A percentile compares a stretch with the other conserved stretches of the same genome.
These are phyloP conservation scores for Picus viridis DNA, from an alignment of 2,797 vertebrate species.

Conservation along the genomic window DNA sequence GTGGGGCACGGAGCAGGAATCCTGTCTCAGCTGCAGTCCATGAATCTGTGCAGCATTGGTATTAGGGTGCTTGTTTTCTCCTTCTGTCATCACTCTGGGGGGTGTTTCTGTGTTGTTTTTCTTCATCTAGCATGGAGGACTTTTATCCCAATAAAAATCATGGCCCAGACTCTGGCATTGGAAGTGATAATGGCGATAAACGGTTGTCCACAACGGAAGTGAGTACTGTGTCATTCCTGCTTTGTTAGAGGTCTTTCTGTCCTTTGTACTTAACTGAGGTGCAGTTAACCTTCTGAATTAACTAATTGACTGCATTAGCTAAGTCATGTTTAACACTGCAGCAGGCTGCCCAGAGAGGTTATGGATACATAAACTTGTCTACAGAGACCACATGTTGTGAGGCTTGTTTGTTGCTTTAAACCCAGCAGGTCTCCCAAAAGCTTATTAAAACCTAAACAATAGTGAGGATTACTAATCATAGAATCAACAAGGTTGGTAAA, in stretches of 20 bases:
- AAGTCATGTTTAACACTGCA: too few relatives aligned
- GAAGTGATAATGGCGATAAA: slow-evolving; percentile 98
- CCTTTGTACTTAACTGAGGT: not conserved
- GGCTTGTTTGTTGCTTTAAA: too few relatives aligned
- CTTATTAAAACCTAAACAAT: too few relatives aligned
- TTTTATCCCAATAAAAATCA: slow-evolving; percentile 98
- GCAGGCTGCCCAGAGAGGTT: too few relatives aligned
- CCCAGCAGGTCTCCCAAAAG: too few relatives aligned
- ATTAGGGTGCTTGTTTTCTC: not conserved
- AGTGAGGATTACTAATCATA: too few relatives aligned
- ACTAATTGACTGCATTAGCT: too few relatives aligned
- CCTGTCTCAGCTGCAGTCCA: not conserved
- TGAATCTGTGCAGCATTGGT: not conserved
- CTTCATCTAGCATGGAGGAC: slow-evolving; percentile 90
- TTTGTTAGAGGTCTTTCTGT: not conserved
- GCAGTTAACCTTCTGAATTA: not conserved
- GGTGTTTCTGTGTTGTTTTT: not conserved
- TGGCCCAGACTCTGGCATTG: slow-evolving; percentile 97
- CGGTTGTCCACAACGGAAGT: slow-evolving; percentile 97
- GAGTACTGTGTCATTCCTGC: slow-evolving; percentile 33
- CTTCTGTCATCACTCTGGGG: not conserved
- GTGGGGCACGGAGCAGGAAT: not conserved
- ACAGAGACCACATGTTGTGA: too few relatives aligned
- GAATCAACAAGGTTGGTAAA: too few relatives aligned
- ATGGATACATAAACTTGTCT: too few relatives aligned